Conservation (phyloP, 2,113 vertebrate genomes). For the Amblyornis subalaris region DNA sequence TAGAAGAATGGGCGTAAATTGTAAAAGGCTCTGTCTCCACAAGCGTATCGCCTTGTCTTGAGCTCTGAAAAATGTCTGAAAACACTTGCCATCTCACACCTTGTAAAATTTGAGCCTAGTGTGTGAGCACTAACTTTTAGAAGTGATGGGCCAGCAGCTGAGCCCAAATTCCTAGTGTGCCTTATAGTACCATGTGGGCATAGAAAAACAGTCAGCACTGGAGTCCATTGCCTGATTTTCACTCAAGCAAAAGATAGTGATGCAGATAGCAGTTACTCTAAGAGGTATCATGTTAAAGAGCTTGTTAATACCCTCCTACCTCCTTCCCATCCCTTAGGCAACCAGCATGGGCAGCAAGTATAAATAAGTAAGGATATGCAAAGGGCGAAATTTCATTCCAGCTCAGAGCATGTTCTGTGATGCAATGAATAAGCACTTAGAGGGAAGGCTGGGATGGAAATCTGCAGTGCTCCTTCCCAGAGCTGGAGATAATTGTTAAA, state of each 20-base stretch:
- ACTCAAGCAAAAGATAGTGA: neutral
- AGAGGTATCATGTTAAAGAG: neutral
- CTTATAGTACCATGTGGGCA: neutral
- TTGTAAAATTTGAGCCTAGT: neutral
- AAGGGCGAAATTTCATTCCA: neutral
- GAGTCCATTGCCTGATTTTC: neutral
- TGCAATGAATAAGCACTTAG: neutral
- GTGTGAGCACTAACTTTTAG: neutral
- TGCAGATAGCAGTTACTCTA: neutral
- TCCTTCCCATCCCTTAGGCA: conserved; percentile 17
- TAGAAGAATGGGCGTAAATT: neutral
- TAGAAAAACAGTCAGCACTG: neutral
- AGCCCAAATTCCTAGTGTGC: neutral
- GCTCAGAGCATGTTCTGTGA: neutral
- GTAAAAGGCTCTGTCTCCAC: neutral
- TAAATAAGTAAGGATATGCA: conserved; percentile 12
- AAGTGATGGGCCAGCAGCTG: neutral
- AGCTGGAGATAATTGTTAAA: conserved; percentile 20
- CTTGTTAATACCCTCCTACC: conserved; percentile 2
- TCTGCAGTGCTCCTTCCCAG: neutral
- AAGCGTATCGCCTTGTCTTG: neutral
- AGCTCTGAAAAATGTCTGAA: neutral
- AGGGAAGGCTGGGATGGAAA: neutral
- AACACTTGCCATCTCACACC: neutral
- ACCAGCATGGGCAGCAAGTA: neutral